These are phyloP conservation scores for Bombyx mori DNA, from an alignment of 1,140 invertebrate species.

Conservation along the genomic window DNA sequence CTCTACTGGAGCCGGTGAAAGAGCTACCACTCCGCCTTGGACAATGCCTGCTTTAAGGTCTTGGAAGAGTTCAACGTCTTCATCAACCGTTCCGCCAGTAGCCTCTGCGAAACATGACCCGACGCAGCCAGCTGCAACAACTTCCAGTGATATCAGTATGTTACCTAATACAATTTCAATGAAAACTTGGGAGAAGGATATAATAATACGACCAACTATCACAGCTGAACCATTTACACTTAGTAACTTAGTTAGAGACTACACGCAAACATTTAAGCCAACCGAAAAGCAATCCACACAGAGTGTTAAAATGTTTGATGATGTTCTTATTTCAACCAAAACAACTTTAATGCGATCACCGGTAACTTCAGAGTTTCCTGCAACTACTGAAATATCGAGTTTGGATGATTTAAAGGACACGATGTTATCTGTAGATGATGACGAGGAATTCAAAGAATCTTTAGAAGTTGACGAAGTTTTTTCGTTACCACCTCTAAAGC, in stretches of 20 bases:
- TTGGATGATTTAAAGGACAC: slow-evolving; percentile 55
- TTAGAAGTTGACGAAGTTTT: slow-evolving; percentile 63
- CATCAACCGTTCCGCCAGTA: slow-evolving; percentile 33
- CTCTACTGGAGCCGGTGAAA: slow-evolving; percentile 30
- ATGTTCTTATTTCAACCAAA: slow-evolving; percentile 52
- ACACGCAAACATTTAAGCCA: slow-evolving; percentile 34
- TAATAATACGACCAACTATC: slow-evolving; percentile 48
- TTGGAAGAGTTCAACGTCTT: slow-evolving; percentile 46
- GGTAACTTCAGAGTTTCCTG: slow-evolving; percentile 30
- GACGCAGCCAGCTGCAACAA: slow-evolving; percentile 34
- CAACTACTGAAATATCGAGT: slow-evolving; percentile 34
- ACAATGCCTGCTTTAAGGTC: slow-evolving; percentile 48
- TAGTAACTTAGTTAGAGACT: slow-evolving; percentile 38
- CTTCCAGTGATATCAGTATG: slow-evolving; percentile 28
- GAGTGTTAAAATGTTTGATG: slow-evolving; percentile 39
- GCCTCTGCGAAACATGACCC: slow-evolving; percentile 40
- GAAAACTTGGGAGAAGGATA: slow-evolving; percentile 53
- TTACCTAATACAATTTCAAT: slow-evolving; percentile 42
- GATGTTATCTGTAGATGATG: slow-evolving; percentile 53
- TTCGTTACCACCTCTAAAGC: slow-evolving; percentile 49
- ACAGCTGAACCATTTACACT: slow-evolving; percentile 43
- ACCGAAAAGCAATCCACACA: slow-evolving; percentile 33
- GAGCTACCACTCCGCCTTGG: slow-evolving; percentile 44
- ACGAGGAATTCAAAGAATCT: slow-evolving; percentile 63
- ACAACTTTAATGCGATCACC: slow-evolving; percentile 29